phyloP scores from a whole-genome alignment of 2,113 vertebrate species.

The Dolichallabes microphthalmus region DNA sequence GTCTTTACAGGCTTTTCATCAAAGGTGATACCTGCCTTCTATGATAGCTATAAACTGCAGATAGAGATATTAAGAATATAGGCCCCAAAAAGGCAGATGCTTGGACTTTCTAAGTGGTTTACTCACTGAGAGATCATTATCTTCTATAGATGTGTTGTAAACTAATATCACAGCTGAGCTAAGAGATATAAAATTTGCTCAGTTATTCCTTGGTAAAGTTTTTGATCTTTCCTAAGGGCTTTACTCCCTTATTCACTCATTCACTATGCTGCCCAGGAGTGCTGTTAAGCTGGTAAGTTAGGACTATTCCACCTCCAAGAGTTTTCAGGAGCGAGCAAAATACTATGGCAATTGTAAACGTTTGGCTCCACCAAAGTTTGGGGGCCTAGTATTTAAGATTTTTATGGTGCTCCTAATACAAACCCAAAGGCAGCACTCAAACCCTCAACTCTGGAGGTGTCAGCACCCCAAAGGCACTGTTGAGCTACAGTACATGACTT shows the following conservation, averaged over 20 bases:
- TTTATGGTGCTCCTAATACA: too few species aligned
- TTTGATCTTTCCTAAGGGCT: background rate
- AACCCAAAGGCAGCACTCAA: too few species aligned
- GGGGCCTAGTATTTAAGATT: too few species aligned
- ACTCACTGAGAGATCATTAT: background rate
- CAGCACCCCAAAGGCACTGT: background rate
- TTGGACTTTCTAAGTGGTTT: background rate
- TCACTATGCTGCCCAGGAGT: too few species aligned
- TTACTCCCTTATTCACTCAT: too few species aligned
- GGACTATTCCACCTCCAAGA: too few species aligned
- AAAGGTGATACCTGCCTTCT: background rate
- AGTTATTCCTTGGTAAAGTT: background rate
- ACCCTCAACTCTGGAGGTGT: too few species aligned
- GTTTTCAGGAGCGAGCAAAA: too few species aligned
- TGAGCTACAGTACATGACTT: background rate
- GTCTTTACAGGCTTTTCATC: background rate
- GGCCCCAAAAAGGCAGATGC: fast-evolving
- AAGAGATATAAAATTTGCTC: background rate
- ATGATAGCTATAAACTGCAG: background rate
- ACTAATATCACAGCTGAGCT: background rate
- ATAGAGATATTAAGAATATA: background rate
- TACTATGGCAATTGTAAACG: too few species aligned
- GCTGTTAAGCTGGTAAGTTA: too few species aligned
- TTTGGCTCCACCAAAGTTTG: too few species aligned
- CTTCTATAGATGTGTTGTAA: background rate